These are phyloP conservation scores for Carapus acus DNA, from an alignment of 2,797 vertebrate species.

Conservation along the genomic window DNA sequence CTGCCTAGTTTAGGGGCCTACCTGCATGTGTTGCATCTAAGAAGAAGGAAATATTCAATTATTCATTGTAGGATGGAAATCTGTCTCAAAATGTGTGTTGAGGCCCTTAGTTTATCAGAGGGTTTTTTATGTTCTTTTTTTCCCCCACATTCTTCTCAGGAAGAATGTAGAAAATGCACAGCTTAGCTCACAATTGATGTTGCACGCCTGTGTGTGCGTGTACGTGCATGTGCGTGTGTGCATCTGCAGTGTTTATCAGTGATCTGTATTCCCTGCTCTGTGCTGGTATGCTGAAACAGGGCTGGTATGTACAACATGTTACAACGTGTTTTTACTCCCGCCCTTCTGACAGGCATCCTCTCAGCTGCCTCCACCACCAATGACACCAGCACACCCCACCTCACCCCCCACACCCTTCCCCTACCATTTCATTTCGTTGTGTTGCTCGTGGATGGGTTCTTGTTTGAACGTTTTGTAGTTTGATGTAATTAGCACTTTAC, in stretches of 20 bases:
- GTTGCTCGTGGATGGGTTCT: too few species aligned
- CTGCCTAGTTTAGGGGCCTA: constrained; percentile 2
- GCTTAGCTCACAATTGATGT: constrained; percentile 11
- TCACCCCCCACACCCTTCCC: constrained; percentile 14
- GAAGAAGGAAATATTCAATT: constrained; percentile 21
- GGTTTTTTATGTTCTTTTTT: constrained; percentile 11
- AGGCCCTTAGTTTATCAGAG: not conserved
- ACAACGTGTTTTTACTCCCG: constrained; percentile 59
- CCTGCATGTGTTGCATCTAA: constrained; percentile 29
- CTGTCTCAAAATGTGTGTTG: not conserved
- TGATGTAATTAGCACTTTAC: constrained; percentile 12
- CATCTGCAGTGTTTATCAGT: constrained; percentile 31
- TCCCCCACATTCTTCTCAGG: constrained; percentile 4
- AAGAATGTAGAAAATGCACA: constrained; percentile 9
- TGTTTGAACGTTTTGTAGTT: constrained; percentile 7
- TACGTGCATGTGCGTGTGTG: constrained; percentile 14
- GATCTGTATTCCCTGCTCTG: constrained; percentile 44
- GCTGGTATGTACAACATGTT: constrained; percentile 63
- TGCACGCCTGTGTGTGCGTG: constrained; percentile 25
- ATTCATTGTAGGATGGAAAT: constrained; percentile 12
- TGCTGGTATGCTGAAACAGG: constrained; percentile 52
- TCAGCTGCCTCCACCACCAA: constrained; percentile 17
- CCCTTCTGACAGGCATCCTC: constrained; percentile 57
- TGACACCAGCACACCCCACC: constrained; percentile 19
- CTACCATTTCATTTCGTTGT: constrained; percentile 17